Base-by-base conservation (phyloP, 2,888 invertebrate species). In the Aphodius sticticus region DNA sequence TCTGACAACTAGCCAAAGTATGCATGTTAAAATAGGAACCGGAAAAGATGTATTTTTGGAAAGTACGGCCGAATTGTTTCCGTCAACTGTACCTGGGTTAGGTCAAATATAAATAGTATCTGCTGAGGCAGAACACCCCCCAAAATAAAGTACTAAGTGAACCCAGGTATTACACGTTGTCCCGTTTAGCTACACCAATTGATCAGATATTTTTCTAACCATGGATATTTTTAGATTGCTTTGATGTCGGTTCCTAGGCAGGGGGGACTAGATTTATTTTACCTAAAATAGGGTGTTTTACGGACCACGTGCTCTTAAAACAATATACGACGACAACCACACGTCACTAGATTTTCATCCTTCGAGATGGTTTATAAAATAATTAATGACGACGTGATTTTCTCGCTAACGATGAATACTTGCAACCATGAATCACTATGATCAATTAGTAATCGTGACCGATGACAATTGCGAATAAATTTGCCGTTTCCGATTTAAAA, bases 381-480 rank as follows among this genome's bases (percentile, higher is more conserved):
- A 12, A 53, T 53, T 53, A 12, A 53, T 53, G 53, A 53, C 53
- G 7, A 53, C 12, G 53, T 7, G 7, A 53, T 53, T 53, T 53
- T 53, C 53, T 53, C 12, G 53, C 9, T 53, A 53, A 53, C 53
- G 53, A 53, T 53, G 53, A 53, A 53, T 53, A 53, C 12, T 53
- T 9, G 53, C 53, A 53, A 53, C 12, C 53, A 53, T 53, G 53
- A 53, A 1, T 53, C 53, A 53, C 53, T 12, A 7, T 9, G 3
- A 53, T 53, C 53, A 53, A 53, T 53, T 53, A 53, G 53, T 53
- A 53, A 53, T 12, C 53, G 12, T 53, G 9, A 53, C 7, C 12
- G 53, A 53, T 53, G 53, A 53, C 53, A 53, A 53, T 53, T 53
- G 53, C 53, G 53, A 53, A 53, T 53, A 53, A 53, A 53, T 53